A percentile compares a stretch with the other conserved stretches of the same genome.
Conservation (phyloP, 53 echinoderm and acorn worm genomes). For the Glandiceps talaboti region DNA sequence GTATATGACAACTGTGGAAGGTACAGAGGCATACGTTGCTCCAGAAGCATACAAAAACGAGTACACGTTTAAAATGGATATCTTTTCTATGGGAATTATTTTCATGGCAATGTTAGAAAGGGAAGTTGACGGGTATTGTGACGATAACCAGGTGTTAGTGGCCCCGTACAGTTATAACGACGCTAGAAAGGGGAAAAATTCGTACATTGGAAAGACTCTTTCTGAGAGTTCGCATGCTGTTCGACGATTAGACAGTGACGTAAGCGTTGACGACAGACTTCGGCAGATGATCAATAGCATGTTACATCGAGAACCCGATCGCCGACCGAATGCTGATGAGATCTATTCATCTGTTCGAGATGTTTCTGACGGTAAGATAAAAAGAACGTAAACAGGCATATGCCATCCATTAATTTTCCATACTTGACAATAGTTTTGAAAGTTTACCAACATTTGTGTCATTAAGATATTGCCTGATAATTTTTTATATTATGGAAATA, state of each 20-base stretch:
- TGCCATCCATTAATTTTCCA: too few relatives aligned
- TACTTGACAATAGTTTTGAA: too few relatives aligned
- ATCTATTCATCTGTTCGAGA: background rate
- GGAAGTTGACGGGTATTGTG: background rate
- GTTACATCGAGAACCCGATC: background rate
- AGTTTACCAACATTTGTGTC: too few relatives aligned
- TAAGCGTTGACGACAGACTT: background rate
- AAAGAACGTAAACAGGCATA: too few relatives aligned
- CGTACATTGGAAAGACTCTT: background rate
- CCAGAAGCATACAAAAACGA: background rate
- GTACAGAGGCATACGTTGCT: background rate
- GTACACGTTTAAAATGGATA: background rate
- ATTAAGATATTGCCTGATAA: too few relatives aligned
- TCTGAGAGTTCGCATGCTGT: background rate
- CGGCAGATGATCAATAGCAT: background rate
- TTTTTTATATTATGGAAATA: too few relatives aligned
- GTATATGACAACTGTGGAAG: background rate
- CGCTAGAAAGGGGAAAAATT: background rate
- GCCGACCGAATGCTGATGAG: background rate
- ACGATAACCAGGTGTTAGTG: background rate
- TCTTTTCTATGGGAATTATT: background rate
- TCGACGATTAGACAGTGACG: background rate
- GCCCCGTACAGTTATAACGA: background rate
- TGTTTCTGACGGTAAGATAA: background rate
- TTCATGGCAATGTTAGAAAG: background rate